Evolutionary conservation across 2,888 invertebrate genomes (phyloP).

Genomic region (Scaptomyza parva): DNA sequence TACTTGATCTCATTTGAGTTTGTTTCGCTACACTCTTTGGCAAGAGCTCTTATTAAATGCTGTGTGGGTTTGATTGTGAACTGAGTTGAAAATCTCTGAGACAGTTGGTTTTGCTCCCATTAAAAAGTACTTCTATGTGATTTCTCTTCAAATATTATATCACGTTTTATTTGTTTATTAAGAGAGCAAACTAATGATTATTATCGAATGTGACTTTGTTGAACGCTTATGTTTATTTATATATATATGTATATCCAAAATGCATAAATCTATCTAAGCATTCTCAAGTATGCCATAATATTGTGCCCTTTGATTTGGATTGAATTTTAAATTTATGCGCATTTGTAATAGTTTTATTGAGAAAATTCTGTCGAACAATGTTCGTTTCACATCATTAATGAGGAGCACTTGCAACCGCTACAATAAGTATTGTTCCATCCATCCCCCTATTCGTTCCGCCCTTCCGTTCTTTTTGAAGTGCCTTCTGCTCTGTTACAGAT

Average conservation of each 20-base stretch:
- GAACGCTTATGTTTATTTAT: slow-evolving; percentile 47
- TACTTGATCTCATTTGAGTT: background rate
- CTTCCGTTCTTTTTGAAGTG: slow-evolving; percentile 30
- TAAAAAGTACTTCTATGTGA: background rate
- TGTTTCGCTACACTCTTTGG: background rate
- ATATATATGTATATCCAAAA: slow-evolving; percentile 1
- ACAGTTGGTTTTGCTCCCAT: background rate
- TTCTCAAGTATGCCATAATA: slow-evolving; percentile 44
- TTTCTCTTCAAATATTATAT: background rate
- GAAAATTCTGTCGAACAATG: slow-evolving; percentile 24
- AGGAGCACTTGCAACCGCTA: slow-evolving; percentile 59
- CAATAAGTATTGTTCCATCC: background rate
- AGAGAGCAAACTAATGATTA: background rate
- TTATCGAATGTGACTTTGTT: background rate
- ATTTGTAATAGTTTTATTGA: slow-evolving; percentile 73
- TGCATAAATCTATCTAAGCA: slow-evolving; percentile 5
- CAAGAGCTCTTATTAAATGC: background rate
- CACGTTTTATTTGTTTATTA: background rate
- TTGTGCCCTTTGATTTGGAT: slow-evolving; percentile 45
- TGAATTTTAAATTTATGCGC: slow-evolving; percentile 63
- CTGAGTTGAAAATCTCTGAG: background rate
- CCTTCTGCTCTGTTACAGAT: slow-evolving; percentile 43
- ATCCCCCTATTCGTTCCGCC: background rate
- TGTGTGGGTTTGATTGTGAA: background rate
- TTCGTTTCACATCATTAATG: slow-evolving; percentile 70